Evolutionary conservation across 1,140 invertebrate genomes (phyloP).

Genomic region (Microvelia longipes): DNA sequence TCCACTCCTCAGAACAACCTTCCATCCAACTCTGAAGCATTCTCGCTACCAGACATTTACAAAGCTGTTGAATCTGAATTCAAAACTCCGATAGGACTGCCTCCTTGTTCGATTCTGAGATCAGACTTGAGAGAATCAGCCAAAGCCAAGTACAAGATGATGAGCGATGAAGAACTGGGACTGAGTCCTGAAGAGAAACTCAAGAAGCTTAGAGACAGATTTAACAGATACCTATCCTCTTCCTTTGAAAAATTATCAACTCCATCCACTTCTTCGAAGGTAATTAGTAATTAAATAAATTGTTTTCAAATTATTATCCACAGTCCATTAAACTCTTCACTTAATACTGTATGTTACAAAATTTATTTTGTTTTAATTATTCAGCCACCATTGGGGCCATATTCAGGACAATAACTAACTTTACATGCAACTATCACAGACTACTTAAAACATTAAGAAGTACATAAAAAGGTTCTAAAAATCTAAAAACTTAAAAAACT

Average conservation of each 20-base stretch:
- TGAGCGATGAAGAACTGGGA: conserved; percentile 53
- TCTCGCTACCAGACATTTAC: conserved; percentile 26
- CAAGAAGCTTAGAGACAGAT: conserved; percentile 36
- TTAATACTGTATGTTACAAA: no score
- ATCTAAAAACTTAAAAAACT: no score
- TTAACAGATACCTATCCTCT: conserved; percentile 11
- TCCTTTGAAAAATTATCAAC: conserved; percentile 5
- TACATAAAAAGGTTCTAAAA: no score
- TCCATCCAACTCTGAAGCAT: conserved; percentile 23
- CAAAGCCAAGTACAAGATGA: conserved; percentile 45
- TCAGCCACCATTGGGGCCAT: no score
- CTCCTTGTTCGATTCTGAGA: conserved; percentile 25
- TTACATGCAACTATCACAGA: no score
- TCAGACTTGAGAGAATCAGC: conserved; percentile 42
- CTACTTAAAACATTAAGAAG: no score
- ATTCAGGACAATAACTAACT: no score
- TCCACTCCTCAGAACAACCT: conserved; percentile 5
- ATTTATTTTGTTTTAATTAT: no score
- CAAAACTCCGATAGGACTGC: conserved; percentile 34
- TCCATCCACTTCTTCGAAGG: not conserved
- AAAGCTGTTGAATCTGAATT: conserved; percentile 26
- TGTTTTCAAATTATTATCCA: no score
- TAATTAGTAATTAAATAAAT: no score
- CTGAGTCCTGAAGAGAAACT: conserved; percentile 55
- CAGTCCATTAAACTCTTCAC: no score